A percentile compares a stretch with the other conserved stretches of the same genome.
Conservation (phyloP, 2,113 vertebrate genomes). For the Archilochus colubris region DNA sequence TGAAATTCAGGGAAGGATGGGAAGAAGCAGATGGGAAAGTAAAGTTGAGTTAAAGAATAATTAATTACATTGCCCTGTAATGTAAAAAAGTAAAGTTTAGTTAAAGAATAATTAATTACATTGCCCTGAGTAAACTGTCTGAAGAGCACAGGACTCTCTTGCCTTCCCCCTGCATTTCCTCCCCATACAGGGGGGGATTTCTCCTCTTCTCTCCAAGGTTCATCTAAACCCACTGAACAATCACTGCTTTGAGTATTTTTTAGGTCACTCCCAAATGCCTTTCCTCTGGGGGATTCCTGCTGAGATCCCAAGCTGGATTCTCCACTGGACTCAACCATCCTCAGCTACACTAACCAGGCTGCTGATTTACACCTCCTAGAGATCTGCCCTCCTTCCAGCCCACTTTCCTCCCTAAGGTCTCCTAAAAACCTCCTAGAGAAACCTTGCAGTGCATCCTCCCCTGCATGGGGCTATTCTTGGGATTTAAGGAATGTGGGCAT, state of each 20-base stretch:
- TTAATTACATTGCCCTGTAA: background rate
- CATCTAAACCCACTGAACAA: background rate
- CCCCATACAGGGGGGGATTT: background rate
- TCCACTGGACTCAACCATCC: background rate
- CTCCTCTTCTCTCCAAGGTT: background rate
- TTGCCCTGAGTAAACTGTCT: background rate
- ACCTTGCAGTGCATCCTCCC: constrained; percentile 19
- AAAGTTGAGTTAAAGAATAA: background rate
- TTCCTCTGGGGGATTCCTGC: background rate
- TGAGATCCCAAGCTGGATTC: background rate
- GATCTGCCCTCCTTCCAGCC: background rate
- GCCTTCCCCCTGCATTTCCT: background rate
- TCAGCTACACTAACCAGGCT: background rate
- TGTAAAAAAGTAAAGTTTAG: background rate
- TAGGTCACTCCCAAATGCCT: constrained; percentile 11
- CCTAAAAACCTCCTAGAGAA: background rate
- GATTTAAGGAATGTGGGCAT: constrained; percentile 52
- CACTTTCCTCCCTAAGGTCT: background rate
- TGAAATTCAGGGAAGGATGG: background rate
- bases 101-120: background rate
- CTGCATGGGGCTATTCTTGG: constrained; percentile 7
- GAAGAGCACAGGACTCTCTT: background rate
- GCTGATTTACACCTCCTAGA: background rate
- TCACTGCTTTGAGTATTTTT: background rate
- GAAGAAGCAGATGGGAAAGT: background rate